These are phyloP conservation scores for Oligia strigilis DNA, from an alignment of 2,888 invertebrate species.

Conservation along the genomic window DNA sequence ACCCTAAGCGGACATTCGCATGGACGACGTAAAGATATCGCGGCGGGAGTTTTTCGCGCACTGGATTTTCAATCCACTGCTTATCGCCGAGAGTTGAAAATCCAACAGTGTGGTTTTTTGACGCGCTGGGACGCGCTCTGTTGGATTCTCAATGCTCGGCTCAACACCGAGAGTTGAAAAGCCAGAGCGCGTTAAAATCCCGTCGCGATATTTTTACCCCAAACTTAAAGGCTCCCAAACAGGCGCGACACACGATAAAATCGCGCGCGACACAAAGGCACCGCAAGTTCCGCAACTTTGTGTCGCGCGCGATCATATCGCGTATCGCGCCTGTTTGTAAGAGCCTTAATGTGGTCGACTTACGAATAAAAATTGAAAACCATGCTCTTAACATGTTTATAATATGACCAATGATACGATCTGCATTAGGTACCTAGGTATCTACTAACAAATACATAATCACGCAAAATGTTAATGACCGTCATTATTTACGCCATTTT, in stretches of 20 bases:
- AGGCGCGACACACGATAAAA: too few species aligned
- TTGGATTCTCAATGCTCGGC: not conserved
- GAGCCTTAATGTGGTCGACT: slow-evolving; percentile 11
- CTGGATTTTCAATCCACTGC: not conserved
- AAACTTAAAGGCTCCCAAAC: not conserved
- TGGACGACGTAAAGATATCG: too few species aligned
- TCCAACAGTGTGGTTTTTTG: not conserved
- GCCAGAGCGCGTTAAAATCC: not conserved
- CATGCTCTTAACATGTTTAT: slow-evolving; percentile 43
- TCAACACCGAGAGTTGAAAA: not conserved
- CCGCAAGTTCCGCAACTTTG: too few species aligned
- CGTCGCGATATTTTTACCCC: not conserved
- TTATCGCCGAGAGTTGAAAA: not conserved
- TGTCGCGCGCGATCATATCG: too few species aligned
- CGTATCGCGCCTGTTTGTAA: too few species aligned
- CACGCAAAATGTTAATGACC: slow-evolving; percentile 41
- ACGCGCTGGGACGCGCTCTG: not conserved
- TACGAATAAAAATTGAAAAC: slow-evolving; percentile 12
- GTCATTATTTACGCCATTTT: slow-evolving; percentile 56
- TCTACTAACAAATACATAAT: slow-evolving; percentile 25
- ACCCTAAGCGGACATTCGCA: not conserved
- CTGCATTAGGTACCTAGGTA: slow-evolving; percentile 25
- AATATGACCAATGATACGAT: slow-evolving; percentile 55
- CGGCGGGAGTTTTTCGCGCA: too few species aligned
- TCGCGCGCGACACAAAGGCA: too few species aligned